A percentile compares a stretch with the other conserved stretches of the same genome.
Conservation (phyloP, 2,113 vertebrate species). For the Melanostigma gelatinosum region DNA sequence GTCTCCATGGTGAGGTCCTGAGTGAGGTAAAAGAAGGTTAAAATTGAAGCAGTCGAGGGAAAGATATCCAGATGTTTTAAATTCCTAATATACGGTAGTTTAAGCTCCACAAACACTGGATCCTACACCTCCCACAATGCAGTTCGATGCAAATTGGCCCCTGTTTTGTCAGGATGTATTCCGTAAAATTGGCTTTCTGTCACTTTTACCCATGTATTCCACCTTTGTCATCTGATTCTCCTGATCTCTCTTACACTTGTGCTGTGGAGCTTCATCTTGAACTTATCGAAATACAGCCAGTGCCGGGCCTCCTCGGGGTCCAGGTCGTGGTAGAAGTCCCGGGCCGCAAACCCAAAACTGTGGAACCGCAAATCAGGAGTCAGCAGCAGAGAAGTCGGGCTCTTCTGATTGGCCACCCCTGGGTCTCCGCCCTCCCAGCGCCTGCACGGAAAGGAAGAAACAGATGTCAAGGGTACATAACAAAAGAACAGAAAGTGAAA, state of each 20-base stretch:
- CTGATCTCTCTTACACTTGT: conserved; percentile 82
- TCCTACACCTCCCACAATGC: conserved; percentile 9
- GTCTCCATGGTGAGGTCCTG: conserved; percentile 89
- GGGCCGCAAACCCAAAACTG: conserved; percentile 94
- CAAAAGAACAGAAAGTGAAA: no score
- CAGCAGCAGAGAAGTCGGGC: conserved; percentile 93
- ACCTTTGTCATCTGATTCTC: neutral
- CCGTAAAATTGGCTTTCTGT: neutral
- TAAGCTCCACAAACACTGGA: neutral
- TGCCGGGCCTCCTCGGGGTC: conserved; percentile 93
- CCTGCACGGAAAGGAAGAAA: conserved; percentile 74
- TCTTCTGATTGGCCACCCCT: conserved; percentile 97
- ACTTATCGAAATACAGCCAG: conserved; percentile 98
- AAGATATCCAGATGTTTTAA: neutral
- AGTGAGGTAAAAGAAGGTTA: neutral
- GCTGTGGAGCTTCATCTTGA: conserved; percentile 99
- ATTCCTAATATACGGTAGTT: neutral
- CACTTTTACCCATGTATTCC: neutral
- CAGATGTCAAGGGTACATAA: neutral
- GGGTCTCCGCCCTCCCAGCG: conserved; percentile 98
- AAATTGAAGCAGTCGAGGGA: neutral
- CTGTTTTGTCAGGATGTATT: neutral
- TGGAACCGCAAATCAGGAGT: conserved; percentile 93
- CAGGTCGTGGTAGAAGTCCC: conserved; percentile 95
- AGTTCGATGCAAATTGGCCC: neutral